Evolutionary conservation across 2,888 invertebrate genomes (phyloP).

Genomic region (Noctua fimbriata): DNA sequence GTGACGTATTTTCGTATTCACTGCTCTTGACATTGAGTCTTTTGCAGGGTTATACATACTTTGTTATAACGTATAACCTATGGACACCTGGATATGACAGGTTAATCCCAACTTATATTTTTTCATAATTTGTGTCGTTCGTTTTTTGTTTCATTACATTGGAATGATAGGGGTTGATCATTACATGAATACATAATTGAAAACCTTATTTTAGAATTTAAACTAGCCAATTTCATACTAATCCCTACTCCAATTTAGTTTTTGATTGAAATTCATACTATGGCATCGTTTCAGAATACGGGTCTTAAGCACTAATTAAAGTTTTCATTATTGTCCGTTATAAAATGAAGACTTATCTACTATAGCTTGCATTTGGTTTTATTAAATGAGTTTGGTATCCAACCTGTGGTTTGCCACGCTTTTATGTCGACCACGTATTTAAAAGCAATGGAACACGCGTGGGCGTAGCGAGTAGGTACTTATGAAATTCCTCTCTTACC

Average conservation of each 20-base stretch:
- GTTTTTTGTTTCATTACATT: slow-evolving; percentile 4
- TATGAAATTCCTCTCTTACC: background rate
- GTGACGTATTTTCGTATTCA: slow-evolving; percentile 13
- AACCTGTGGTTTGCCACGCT: slow-evolving; percentile 19
- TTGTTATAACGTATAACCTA: slow-evolving; percentile 2
- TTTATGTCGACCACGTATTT: slow-evolving; percentile 18
- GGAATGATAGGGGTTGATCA: background rate
- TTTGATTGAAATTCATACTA: background rate
- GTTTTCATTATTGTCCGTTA: background rate
- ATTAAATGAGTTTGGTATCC: background rate
- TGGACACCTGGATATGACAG: slow-evolving; percentile 20
- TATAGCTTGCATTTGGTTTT: slow-evolving; percentile 6
- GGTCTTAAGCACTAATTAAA: background rate
- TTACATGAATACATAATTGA: background rate
- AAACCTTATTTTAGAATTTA: background rate
- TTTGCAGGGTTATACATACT: slow-evolving; percentile 4
- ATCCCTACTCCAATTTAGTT: background rate
- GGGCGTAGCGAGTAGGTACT: background rate
- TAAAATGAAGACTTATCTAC: background rate
- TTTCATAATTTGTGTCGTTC: background rate
- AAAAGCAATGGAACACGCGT: background rate
- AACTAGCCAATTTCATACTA: background rate
- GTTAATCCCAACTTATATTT: background rate
- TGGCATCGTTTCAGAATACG: background rate
- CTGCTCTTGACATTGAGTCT: slow-evolving; percentile 52